A percentile compares a stretch with the other conserved stretches of the same genome.
These are phyloP conservation scores for Nothoprocta pentlandii DNA, from an alignment of 2,113 vertebrate species.

Conservation along the genomic window DNA sequence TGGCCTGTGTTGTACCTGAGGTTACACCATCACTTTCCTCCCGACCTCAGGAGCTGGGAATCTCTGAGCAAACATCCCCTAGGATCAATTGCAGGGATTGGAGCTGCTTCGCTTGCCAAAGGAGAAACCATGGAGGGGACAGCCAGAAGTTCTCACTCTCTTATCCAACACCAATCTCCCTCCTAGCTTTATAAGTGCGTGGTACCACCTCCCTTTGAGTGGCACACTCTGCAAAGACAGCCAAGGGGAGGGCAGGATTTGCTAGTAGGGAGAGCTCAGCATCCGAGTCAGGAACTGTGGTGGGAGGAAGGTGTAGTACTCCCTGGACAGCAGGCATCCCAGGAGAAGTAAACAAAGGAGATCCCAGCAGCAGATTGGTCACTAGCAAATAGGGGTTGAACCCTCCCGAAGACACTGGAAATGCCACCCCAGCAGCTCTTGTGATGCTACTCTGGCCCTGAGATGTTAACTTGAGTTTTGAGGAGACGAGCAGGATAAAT, in stretches of 20 bases:
- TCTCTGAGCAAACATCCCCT: background rate
- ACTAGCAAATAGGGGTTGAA: conserved; percentile 61
- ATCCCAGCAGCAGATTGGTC: conserved; percentile 60
- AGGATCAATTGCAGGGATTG: background rate
- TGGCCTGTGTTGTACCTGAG: background rate
- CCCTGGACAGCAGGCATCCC: conserved; percentile 57
- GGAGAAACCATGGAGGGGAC: background rate
- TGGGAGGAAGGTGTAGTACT: conserved; percentile 44
- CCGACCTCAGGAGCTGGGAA: background rate
- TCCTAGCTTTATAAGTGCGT: conserved; percentile 7
- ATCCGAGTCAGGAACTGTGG: conserved; percentile 51
- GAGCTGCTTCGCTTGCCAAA: background rate
- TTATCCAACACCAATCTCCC: background rate
- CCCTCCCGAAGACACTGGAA: conserved; percentile 59
- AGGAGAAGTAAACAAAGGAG: conserved; percentile 71
- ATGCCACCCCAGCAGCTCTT: conserved; percentile 60
- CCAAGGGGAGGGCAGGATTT: conserved; percentile 55
- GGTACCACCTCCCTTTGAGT: conserved; percentile 23
- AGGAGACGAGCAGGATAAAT: conserved; percentile 1
- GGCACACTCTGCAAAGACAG: conserved; percentile 14
- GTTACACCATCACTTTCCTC: background rate
- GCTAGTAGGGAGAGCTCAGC: conserved; percentile 45
- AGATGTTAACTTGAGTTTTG: conserved; percentile 61
- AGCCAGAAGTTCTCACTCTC: background rate
- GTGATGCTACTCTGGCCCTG: conserved; percentile 64